phyloP scores from a whole-genome alignment of 2,113 vertebrate species.

The Silurus asotus region DNA sequence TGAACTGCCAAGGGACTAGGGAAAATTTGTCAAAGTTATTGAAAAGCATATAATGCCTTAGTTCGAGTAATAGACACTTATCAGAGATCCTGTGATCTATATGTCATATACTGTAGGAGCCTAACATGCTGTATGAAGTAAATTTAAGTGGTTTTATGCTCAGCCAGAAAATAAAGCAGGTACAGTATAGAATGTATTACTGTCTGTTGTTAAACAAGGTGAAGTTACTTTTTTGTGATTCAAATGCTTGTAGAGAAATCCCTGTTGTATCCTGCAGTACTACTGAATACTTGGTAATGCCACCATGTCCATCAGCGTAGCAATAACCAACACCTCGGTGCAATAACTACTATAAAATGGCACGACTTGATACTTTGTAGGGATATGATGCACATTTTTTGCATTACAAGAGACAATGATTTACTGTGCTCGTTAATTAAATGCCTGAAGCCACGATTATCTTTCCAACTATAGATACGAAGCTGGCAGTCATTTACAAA shows the following conservation, averaged over 20 bases:
- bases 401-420: background rate
- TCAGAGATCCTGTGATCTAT: constrained; percentile 9
- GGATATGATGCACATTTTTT: background rate
- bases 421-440: constrained; percentile 13
- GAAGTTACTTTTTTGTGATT: background rate
- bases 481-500: background rate
- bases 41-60: constrained; percentile 30
- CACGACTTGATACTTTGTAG: background rate
- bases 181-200: background rate
- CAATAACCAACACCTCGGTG: background rate
- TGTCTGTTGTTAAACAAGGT: background rate
- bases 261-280: background rate
- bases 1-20: constrained; percentile 14
- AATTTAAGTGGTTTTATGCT: background rate
- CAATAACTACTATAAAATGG: background rate
- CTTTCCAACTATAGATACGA: background rate
- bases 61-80: constrained; percentile 3
- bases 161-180: background rate
- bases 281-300: background rate
- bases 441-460: background rate
- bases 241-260: background rate
- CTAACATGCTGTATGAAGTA: background rate
- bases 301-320: background rate
- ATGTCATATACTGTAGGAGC: background rate
- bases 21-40: constrained; percentile 37